Conservation (phyloP, 2,113 vertebrate species). For the Leptobrachium leishanense region DNA sequence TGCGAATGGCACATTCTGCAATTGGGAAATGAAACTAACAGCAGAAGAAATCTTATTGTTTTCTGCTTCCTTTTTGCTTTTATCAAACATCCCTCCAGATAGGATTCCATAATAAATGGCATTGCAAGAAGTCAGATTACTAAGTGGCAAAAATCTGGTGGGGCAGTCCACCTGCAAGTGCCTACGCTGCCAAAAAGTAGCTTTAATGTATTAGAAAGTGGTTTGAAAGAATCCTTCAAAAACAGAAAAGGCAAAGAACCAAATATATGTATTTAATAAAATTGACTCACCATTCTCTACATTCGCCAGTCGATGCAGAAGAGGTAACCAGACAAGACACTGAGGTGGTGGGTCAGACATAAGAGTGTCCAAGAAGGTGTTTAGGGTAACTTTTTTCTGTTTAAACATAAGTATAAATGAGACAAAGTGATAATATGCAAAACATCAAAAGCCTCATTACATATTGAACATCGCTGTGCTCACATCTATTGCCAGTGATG, state of each 20-base stretch:
- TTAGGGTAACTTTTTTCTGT: slow-evolving; percentile 96
- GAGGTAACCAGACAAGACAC: slow-evolving; percentile 96
- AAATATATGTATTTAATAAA: background rate
- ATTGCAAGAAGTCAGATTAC: too few species aligned
- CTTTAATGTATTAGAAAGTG: too few species aligned
- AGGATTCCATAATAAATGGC: too few species aligned
- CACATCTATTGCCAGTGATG: background rate
- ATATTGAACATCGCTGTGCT: too few species aligned
- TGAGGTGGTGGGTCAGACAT: slow-evolving; percentile 97
- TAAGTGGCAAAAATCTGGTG: too few species aligned
- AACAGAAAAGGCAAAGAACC: background rate
- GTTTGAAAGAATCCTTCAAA: background rate
- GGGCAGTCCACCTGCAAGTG: too few species aligned
- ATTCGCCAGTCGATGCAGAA: slow-evolving; percentile 95
- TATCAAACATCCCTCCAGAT: too few species aligned
- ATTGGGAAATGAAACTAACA: too few species aligned
- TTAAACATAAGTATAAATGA: slow-evolving; percentile 53
- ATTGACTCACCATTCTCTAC: slow-evolving; percentile 92
- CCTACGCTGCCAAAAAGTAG: too few species aligned
- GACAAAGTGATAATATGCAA: slow-evolving; percentile 1
- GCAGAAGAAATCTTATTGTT: too few species aligned
- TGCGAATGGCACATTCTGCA: too few species aligned
- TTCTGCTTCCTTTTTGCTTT: too few species aligned
- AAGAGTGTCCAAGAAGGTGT: slow-evolving; percentile 93
- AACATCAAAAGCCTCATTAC: slow-evolving; percentile 17